Conservation (phyloP, 2,888 invertebrate genomes). For the Acrobasis consociella region DNA sequence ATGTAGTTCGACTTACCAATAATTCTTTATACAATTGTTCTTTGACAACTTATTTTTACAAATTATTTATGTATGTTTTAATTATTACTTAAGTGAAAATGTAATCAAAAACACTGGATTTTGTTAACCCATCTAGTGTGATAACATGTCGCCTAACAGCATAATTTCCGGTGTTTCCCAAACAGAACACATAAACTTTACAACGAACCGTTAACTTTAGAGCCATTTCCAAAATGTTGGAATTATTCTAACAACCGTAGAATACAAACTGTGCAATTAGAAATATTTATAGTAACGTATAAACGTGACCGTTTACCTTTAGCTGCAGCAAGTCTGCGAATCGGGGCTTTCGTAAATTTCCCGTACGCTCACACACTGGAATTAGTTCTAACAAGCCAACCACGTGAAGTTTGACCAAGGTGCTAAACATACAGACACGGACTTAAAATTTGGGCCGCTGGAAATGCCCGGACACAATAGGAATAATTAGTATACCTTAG, state of each 20-base stretch:
- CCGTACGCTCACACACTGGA: slow-evolving; percentile 21
- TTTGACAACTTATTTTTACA: no score
- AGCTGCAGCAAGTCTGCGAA: slow-evolving; percentile 10
- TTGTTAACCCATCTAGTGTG: no score
- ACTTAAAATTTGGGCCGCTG: slow-evolving; percentile 26
- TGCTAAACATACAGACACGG: slow-evolving; percentile 37
- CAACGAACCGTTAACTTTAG: slow-evolving; percentile 10
- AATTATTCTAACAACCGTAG: slow-evolving; percentile 38
- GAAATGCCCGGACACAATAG: slow-evolving; percentile 20
- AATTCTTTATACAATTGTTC: no score
- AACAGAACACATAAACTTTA: slow-evolving; percentile 3
- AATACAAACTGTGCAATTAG: slow-evolving; percentile 18
- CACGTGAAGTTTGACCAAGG: slow-evolving; percentile 31
- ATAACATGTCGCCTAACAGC: no score
- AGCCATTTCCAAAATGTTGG: slow-evolving; percentile 21
- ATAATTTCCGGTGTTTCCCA: background rate
- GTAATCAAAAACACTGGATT: no score
- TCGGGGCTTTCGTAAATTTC: slow-evolving; percentile 25
- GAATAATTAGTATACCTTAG: slow-evolving; percentile 5
- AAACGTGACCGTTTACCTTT: slow-evolving; percentile 11
- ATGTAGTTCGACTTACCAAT: no score
- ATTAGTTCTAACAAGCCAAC: slow-evolving; percentile 41
- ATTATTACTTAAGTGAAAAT: no score
- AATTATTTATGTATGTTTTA: no score
- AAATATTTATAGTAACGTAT: slow-evolving; percentile 11